Base-by-base conservation (phyloP, 2,113 vertebrate species). In the Oncorhynchus tshawytscha region DNA sequence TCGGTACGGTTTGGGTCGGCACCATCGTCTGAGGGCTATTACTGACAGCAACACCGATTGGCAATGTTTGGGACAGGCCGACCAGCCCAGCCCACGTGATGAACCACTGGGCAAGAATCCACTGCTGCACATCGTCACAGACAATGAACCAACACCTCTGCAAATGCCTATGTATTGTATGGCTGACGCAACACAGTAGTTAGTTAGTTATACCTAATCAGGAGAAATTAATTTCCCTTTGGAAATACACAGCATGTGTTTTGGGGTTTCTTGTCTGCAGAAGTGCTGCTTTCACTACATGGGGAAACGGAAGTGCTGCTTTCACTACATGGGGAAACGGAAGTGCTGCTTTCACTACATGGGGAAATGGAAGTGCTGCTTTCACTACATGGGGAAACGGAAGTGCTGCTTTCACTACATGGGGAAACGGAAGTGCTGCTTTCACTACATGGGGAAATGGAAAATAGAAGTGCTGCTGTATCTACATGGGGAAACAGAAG, bases 91-190 rank as follows among this genome's bases (percentile, higher is more conserved):
- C 9, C 9, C 39, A 45, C 39, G 2, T 11, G 39, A 45, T 11
- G 39, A 54, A 94, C 92, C 89, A 84, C 25, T 54, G 85, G 88
- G 91, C 90, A 92, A 94, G 88, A 91, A 79, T 87, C 80, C 71
- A 74, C 81, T 51, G 65, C 67, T 75, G 1, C 73, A 65, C 80
- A 81, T 73, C 76, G 83, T 85, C 82, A 80, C 39, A 45, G 39
- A 45, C 9, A 11, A 45, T 45, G 39, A 86, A 86, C 82, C 78
- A 77, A 78, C 83, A 86, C 86, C 84, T 83, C 81, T 82, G 86
- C 75, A 49, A 48, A 11, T 15, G 51, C 51, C 15, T 16, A 5
- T 54, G 51, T 54, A 54, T 54, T 54, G 51, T 15, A 72, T 72
- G 81, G 84, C 84, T 79, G 82, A 85, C 71, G 57, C 78, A 74